Evolutionary conservation across 2,797 vertebrate genomes (phyloP).

Genomic region (Gadopsis marmoratus): DNA sequence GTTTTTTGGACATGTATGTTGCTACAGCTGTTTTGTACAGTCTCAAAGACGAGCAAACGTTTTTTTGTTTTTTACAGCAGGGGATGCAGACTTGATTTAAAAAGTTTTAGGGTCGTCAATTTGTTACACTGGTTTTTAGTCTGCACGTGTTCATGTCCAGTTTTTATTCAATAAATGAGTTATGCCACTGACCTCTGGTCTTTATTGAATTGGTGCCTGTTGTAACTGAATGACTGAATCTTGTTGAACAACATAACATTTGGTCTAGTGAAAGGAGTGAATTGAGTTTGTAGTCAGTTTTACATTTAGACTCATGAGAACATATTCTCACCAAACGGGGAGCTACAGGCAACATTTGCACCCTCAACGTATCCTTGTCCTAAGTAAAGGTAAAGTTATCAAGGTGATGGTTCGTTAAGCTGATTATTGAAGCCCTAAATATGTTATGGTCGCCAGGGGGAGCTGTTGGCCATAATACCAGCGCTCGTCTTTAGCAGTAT

Average conservation of each 20-base stretch:
- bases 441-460: slow-evolving; percentile 39
- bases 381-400: not conserved
- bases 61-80: slow-evolving; percentile 87
- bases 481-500: not conserved
- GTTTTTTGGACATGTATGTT: slow-evolving; percentile 80
- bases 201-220: not conserved
- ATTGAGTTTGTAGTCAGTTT: too few relatives aligned
- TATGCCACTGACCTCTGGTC: slow-evolving; percentile 59
- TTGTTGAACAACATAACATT: not conserved
- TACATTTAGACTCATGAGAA: not conserved
- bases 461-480: slow-evolving; percentile 16
- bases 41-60: slow-evolving; percentile 74
- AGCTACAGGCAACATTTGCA: not conserved
- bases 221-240: not conserved
- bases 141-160: slow-evolving; percentile 94
- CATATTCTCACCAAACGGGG: not conserved
- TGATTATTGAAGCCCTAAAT: too few relatives aligned
- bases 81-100: slow-evolving; percentile 93
- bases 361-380: not conserved
- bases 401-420: not conserved
- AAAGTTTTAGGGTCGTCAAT: slow-evolving; percentile 91
- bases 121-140: slow-evolving; percentile 99
- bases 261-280: not conserved
- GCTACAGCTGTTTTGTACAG: slow-evolving; percentile 87
- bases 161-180: slow-evolving; percentile 93